A percentile compares a stretch with the other conserved stretches of the same genome.
Evolutionary conservation across 2,797 vertebrate genomes (phyloP).

Genomic region (Sebastes variabilis): DNA sequence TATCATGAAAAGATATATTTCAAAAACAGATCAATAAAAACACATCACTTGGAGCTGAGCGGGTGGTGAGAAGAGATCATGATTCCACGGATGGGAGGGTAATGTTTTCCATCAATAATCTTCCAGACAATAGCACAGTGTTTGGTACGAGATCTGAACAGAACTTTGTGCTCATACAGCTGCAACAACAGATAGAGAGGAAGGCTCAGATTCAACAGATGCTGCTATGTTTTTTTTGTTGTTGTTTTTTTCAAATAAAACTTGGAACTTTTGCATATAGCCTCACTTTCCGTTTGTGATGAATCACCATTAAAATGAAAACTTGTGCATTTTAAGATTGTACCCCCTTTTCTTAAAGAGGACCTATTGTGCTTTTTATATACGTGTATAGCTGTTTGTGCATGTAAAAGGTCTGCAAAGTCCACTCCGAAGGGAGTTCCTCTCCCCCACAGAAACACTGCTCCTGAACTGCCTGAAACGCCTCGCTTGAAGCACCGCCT

Average conservation of each 20-base stretch:
- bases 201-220: neutral
- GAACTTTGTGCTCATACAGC: neutral
- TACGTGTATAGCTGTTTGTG: too few relatives aligned
- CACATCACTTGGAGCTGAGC: neutral
- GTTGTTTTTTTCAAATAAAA: neutral
- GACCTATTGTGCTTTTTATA: neutral
- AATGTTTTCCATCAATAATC: slow-evolving; percentile 6
- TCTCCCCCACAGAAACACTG: too few relatives aligned
- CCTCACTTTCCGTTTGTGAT: neutral
- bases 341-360: neutral
- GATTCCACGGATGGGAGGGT: neutral
- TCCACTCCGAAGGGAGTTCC: too few relatives aligned
- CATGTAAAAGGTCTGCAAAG: too few relatives aligned
- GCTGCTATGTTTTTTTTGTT: neutral
- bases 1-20: neutral
- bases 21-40: slow-evolving; percentile 23
- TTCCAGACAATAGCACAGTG: neutral
- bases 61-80: neutral
- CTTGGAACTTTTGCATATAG: neutral
- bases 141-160: neutral
- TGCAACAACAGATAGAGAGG: slow-evolving; percentile 6
- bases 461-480: too few relatives aligned
- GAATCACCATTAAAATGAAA: neutral
- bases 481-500: too few relatives aligned
- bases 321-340: neutral